Conservation (phyloP, 2,888 invertebrate genomes). For the Ommatoiulus sabulosus region DNA sequence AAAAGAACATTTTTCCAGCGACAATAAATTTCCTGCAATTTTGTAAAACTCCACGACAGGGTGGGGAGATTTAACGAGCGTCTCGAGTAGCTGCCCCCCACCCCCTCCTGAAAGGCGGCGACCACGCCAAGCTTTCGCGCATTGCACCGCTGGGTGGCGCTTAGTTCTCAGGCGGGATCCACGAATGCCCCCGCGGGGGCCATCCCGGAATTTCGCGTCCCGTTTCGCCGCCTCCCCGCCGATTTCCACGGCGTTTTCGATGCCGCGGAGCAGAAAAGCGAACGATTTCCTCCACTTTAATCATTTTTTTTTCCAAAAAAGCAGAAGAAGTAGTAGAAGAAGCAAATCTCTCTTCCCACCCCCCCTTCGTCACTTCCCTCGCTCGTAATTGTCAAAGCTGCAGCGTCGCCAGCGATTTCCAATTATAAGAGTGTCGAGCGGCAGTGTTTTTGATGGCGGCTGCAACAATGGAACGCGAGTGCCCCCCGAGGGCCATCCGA, state of each 20-base stretch:
- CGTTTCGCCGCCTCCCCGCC: not conserved
- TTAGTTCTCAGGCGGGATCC: not conserved
- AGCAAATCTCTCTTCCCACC: not conserved
- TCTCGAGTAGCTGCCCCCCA: too few relatives aligned
- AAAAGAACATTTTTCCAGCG: too few relatives aligned
- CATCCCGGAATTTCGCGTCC: not conserved
- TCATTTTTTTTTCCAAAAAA: not conserved
- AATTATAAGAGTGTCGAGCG: slow-evolving; percentile 34
- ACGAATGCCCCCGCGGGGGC: not conserved
- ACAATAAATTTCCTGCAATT: too few relatives aligned
- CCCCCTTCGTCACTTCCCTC: not conserved
- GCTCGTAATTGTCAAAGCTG: slow-evolving; percentile 24
- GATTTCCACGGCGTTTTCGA: not conserved
- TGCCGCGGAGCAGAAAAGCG: too few relatives aligned
- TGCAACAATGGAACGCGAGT: slow-evolving; percentile 34
- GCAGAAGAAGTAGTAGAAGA: not conserved
- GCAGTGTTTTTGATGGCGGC: slow-evolving; percentile 34
- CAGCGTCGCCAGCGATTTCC: slow-evolving; percentile 32
- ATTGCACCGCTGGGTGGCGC: not conserved
- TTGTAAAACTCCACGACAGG: too few relatives aligned
- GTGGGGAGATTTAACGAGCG: too few relatives aligned
- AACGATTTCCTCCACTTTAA: too few relatives aligned
- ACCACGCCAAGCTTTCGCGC: not conserved
- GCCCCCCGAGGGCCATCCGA: slow-evolving; percentile 34
- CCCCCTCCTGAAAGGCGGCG: not conserved